A percentile compares a stretch with the other conserved stretches of the same genome.
Conservation (phyloP, 1,140 invertebrate species). For the Antheraea mylitta region DNA sequence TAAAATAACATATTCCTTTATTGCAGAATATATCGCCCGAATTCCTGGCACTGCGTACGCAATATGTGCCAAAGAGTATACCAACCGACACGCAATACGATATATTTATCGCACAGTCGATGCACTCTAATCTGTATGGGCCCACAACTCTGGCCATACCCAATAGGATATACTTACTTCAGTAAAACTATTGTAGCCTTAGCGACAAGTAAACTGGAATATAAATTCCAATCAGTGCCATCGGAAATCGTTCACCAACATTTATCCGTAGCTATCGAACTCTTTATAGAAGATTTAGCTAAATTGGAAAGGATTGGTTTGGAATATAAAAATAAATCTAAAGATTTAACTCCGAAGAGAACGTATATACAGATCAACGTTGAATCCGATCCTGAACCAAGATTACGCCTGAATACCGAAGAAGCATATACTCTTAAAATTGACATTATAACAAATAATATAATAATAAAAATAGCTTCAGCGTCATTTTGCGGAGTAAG, state of each 20-base stretch:
- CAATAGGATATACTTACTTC: slow-evolving; percentile 73
- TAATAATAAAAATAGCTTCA: slow-evolving; percentile 81
- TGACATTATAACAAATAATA: slow-evolving; percentile 63
- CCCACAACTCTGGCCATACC: slow-evolving; percentile 78
- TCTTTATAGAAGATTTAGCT: slow-evolving; percentile 44
- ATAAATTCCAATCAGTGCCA: slow-evolving; percentile 64
- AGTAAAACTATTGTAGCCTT: slow-evolving; percentile 53
- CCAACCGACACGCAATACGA: slow-evolving; percentile 16
- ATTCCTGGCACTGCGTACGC: slow-evolving; percentile 42
- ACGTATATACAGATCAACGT: slow-evolving; percentile 74
- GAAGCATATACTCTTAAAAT: slow-evolving; percentile 85
- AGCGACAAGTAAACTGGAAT: slow-evolving; percentile 64
- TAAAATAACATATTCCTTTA: background rate
- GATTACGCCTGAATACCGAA: slow-evolving; percentile 83
- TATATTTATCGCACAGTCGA: slow-evolving; percentile 39
- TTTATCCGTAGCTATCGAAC: slow-evolving; percentile 53
- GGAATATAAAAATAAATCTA: slow-evolving; percentile 24
- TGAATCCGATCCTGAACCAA: slow-evolving; percentile 70
- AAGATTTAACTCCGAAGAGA: slow-evolving; percentile 40
- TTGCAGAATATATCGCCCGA: slow-evolving; percentile 27
- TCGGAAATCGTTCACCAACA: slow-evolving; percentile 51
- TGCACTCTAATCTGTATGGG: slow-evolving; percentile 78
- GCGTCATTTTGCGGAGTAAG: slow-evolving; percentile 87
- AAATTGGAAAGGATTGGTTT: slow-evolving; percentile 37
- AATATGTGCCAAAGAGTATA: slow-evolving; percentile 44